Conservation (phyloP, 35 echinoderm and acorn worm genomes). For the Apostichopus parvimensis region DNA sequence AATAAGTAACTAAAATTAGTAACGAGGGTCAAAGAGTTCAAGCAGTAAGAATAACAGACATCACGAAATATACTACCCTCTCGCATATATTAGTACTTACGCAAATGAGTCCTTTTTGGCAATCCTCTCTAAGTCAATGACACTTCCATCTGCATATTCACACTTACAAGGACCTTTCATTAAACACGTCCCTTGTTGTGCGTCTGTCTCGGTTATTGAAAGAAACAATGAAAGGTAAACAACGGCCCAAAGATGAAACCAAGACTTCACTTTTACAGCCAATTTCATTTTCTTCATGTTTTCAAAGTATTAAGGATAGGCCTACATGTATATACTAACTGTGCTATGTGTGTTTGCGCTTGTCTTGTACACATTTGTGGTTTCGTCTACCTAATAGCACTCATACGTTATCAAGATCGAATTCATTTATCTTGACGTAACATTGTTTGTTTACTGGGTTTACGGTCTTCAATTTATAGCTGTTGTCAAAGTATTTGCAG, state of each 20-base stretch:
- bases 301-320: neutral
- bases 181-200: conserved; percentile 10
- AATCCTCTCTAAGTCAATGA: conserved; percentile 14
- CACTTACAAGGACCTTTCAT: conserved; percentile 21
- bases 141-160: neutral
- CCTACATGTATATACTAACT: neutral
- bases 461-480: too few species aligned
- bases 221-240: neutral
- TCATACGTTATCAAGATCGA: neutral
- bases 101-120: conserved; percentile 3
- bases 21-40: too few species aligned
- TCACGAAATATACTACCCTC: too few species aligned
- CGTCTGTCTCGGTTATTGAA: neutral
- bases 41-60: too few species aligned
- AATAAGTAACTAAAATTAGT: too few species aligned
- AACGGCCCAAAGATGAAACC: neutral
- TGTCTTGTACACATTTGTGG: neutral
- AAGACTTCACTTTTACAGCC: neutral
- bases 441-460: neutral
- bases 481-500: too few species aligned
- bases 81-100: neutral
- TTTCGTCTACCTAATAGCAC: neutral
- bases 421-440: neutral
- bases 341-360: neutral
- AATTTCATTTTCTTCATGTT: neutral